Percentiles rank a stretch among this genome's conserved stretches.
Evolutionary conservation across 2,888 invertebrate genomes (phyloP).

Genomic region (Xanthorhoe designata): DNA sequence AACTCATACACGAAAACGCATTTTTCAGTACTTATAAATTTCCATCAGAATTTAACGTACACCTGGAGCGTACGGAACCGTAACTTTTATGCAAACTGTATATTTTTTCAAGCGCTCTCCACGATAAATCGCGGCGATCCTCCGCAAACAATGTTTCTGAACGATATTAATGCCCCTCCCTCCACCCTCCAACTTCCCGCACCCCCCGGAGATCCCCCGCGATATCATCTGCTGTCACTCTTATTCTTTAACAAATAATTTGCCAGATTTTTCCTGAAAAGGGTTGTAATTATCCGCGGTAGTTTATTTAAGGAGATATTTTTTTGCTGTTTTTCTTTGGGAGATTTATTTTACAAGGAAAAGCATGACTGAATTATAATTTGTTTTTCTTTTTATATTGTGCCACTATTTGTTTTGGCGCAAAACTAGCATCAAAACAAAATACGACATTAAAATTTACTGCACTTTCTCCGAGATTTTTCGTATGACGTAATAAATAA

Average conservation of each 20-base stretch:
- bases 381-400: background rate
- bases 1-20: background rate
- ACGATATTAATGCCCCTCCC: constrained; percentile 69
- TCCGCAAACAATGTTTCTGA: constrained; percentile 79
- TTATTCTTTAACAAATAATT: constrained; percentile 67
- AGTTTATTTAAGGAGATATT: constrained; percentile 43
- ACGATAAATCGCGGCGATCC: constrained; percentile 75
- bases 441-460: background rate
- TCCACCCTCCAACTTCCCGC: background rate
- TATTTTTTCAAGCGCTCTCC: constrained; percentile 46
- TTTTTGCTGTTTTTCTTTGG: constrained; percentile 27
- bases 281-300: constrained; percentile 45
- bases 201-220: constrained; percentile 51
- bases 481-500: background rate
- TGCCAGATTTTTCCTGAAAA: constrained; percentile 44
- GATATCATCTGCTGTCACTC: constrained; percentile 70
- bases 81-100: constrained; percentile 33
- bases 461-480: background rate
- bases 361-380: background rate
- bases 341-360: constrained; percentile 3
- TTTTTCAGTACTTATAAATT: background rate
- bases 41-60: background rate
- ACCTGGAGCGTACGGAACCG: constrained; percentile 43
- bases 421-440: background rate
- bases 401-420: background rate